These are phyloP conservation scores for Coilia nasus DNA, from an alignment of 2,797 vertebrate genomes.

Conservation along the genomic window DNA sequence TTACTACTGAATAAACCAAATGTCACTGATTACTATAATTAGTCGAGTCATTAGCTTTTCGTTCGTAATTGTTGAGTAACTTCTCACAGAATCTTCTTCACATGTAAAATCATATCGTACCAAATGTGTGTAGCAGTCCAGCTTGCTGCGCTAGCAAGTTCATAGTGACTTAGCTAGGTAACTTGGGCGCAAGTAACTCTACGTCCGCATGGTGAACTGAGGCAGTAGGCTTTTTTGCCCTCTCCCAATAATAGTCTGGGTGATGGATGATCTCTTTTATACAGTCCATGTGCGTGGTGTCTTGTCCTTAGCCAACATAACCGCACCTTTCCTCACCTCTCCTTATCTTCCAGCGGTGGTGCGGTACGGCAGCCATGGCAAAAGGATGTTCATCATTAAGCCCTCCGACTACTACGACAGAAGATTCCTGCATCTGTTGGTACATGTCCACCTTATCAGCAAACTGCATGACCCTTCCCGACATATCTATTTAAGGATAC, in stretches of 20 bases:
- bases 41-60: too few relatives aligned
- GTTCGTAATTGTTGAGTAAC: too few relatives aligned
- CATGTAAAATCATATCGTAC: not conserved
- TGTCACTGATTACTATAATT: too few relatives aligned
- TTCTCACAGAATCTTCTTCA: not conserved
- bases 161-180: not conserved
- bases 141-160: not conserved
- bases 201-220: not conserved
- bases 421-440: slow-evolving; percentile 85
- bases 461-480: too few relatives aligned
- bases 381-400: slow-evolving; percentile 86
- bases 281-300: too few relatives aligned
- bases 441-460: slow-evolving; percentile 52
- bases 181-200: not conserved
- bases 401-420: slow-evolving; percentile 83
- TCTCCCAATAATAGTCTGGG: not conserved
- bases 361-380: slow-evolving; percentile 84
- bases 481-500: not conserved
- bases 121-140: not conserved
- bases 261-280: not conserved
- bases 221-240: not conserved
- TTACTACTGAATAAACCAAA: not conserved
- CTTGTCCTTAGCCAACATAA: too few relatives aligned
- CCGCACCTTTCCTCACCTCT: too few relatives aligned
- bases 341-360: slow-evolving; percentile 78